A percentile compares a stretch with the other conserved stretches of the same genome.
These are phyloP conservation scores for Corythucha ciliata DNA, from an alignment of 2,888 invertebrate genomes.

Conservation along the genomic window DNA sequence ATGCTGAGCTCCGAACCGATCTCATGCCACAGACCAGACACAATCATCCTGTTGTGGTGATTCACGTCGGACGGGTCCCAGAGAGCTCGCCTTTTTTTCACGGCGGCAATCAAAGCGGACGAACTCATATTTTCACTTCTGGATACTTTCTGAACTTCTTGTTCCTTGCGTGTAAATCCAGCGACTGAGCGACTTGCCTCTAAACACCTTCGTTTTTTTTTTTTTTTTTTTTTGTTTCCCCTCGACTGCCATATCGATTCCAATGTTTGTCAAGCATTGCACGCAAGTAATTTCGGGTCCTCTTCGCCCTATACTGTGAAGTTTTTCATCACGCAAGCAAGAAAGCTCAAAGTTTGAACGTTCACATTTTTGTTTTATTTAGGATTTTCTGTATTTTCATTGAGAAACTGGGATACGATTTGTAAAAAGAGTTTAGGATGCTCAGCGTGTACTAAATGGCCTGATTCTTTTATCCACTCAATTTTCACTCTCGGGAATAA, in stretches of 20 bases:
- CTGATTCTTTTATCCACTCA: constrained; percentile 58
- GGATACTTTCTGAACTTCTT: no score
- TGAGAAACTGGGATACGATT: constrained; percentile 50
- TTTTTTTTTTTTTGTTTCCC: no score
- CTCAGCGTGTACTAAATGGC: constrained; percentile 91
- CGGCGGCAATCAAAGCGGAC: constrained; percentile 23
- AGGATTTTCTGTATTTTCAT: no score
- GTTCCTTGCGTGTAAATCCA: no score
- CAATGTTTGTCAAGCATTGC: constrained; percentile 25
- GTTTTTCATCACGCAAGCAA: no score
- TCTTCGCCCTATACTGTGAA: no score
- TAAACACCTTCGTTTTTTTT: no score
- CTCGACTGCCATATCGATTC: no score
- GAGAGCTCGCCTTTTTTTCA: constrained; percentile 19
- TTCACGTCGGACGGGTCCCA: constrained; percentile 26
- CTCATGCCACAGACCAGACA: constrained; percentile 24
- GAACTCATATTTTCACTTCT: constrained; percentile 25
- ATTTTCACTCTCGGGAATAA: constrained; percentile 65
- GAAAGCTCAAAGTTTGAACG: no score
- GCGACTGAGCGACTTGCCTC: no score
- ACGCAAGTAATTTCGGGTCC: no score
- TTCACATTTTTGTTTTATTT: no score
- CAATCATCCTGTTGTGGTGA: constrained; percentile 27
- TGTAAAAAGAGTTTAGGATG: constrained; percentile 70
- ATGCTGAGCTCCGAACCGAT: constrained; percentile 22